Conservation (phyloP, 2,888 invertebrate genomes). For the Gasteruption jaculator region DNA sequence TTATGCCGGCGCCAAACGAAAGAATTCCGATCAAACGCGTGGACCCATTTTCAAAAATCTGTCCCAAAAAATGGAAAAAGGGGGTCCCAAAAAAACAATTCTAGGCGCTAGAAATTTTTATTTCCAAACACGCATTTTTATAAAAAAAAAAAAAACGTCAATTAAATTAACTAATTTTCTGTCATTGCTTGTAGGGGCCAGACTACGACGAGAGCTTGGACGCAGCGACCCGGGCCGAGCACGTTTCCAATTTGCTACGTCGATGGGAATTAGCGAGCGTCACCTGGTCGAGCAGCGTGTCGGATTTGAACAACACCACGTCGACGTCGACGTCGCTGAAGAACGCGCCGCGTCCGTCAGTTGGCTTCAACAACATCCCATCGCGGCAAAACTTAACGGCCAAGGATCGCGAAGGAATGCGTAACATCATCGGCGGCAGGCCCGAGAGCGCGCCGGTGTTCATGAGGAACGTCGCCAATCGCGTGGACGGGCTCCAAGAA, state of each 20-base stretch:
- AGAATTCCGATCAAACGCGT: no score
- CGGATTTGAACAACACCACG: slow-evolving; percentile 30
- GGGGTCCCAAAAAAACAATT: no score
- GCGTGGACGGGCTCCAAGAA: slow-evolving; percentile 44
- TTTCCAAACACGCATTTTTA: not conserved
- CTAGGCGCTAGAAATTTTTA: no score
- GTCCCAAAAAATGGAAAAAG: no score
- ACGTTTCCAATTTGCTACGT: slow-evolving; percentile 64
- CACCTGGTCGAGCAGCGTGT: slow-evolving; percentile 43
- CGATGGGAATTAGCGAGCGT: slow-evolving; percentile 74
- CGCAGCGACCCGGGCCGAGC: slow-evolving; percentile 64
- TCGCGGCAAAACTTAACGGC: slow-evolving; percentile 33
- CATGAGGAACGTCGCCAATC: slow-evolving; percentile 40
- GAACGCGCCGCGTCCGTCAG: slow-evolving; percentile 19
- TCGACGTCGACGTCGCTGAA: slow-evolving; percentile 22
- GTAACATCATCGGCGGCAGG: slow-evolving; percentile 45
- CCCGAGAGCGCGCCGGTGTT: slow-evolving; percentile 46
- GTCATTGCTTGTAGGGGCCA: slow-evolving; percentile 61
- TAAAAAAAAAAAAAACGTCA: not conserved
- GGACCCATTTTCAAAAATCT: no score
- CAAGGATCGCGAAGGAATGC: slow-evolving; percentile 45
- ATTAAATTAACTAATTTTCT: slow-evolving; percentile 4
- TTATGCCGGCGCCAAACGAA: no score
- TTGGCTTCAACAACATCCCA: slow-evolving; percentile 22
- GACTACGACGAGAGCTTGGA: slow-evolving; percentile 77